Evolutionary conservation across 2,797 vertebrate genomes (phyloP).

Genomic region (Epinephelus awoara): DNA sequence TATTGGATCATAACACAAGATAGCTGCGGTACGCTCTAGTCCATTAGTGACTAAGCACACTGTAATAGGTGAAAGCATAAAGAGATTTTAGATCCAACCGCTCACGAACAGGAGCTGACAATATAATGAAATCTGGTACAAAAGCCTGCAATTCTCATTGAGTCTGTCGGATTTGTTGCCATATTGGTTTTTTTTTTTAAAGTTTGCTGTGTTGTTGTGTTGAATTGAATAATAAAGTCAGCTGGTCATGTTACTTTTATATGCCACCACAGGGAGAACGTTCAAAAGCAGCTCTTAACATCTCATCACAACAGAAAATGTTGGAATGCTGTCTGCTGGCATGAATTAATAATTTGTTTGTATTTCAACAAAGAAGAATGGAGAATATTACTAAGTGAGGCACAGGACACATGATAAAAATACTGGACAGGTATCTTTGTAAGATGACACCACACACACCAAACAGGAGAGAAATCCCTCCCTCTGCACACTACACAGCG

Average conservation of each 20-base stretch:
- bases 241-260: conserved; percentile 18
- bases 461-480: neutral
- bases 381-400: conserved; percentile 3
- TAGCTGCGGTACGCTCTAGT: conserved; percentile 10
- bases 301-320: conserved; percentile 29
- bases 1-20: conserved; percentile 48
- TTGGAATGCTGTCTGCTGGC: conserved; percentile 22
- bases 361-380: conserved; percentile 20
- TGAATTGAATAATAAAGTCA: conserved; percentile 36
- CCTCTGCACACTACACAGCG: neutral
- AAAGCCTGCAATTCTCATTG: conserved; percentile 3
- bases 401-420: conserved; percentile 1
- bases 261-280: conserved; percentile 5
- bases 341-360: conserved; percentile 40
- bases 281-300: conserved; percentile 33
- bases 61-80: conserved; percentile 39
- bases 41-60: conserved; percentile 44
- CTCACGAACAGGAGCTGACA: conserved; percentile 18
- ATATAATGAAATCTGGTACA: conserved; percentile 14
- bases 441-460: neutral
- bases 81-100: conserved; percentile 21
- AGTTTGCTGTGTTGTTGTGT: conserved; percentile 19
- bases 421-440: conserved; percentile 13
- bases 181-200: conserved; percentile 39
- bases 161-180: conserved; percentile 16